Evolutionary conservation across 2,888 invertebrate genomes (phyloP).

Genomic region (Philereme vetulata): DNA sequence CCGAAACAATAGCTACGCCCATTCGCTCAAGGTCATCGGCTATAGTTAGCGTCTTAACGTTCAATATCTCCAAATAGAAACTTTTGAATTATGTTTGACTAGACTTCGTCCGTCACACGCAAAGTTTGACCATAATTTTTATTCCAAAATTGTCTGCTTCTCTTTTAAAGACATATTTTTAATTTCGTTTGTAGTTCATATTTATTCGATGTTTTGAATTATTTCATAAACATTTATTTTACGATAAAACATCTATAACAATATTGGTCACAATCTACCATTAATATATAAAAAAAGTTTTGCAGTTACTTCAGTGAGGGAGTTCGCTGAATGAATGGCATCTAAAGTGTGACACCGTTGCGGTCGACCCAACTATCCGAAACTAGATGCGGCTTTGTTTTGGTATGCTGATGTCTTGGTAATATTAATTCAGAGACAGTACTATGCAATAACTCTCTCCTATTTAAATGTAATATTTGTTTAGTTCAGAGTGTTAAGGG

Average conservation of each 20-base stretch:
- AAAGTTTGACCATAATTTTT: neutral
- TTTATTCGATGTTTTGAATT: constrained; percentile 9
- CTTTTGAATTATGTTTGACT: neutral
- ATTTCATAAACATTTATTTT: constrained; percentile 18
- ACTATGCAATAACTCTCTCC: constrained; percentile 24
- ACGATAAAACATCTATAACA: constrained; percentile 3
- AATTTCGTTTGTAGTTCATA: constrained; percentile 14
- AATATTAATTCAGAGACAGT: constrained; percentile 28
- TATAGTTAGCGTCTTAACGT: too few relatives aligned
- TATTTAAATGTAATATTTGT: constrained; percentile 7
- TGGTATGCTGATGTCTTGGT: constrained; percentile 39
- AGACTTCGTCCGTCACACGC: neutral
- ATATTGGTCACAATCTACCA: constrained; percentile 19
- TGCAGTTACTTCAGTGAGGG: constrained; percentile 15
- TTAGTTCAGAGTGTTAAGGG: constrained; percentile 1
- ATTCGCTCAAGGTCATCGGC: too few relatives aligned
- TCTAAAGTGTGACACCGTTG: constrained; percentile 23
- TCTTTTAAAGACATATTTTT: constrained; percentile 2
- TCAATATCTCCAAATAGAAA: neutral
- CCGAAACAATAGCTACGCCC: too few relatives aligned
- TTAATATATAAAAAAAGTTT: constrained; percentile 12
- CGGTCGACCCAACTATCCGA: constrained; percentile 33
- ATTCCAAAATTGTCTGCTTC: neutral
- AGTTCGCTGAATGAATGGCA: constrained; percentile 26
- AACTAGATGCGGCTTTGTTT: constrained; percentile 36